Base-by-base conservation (phyloP, 2,888 invertebrate species). In the Opisthograptis luteolata region DNA sequence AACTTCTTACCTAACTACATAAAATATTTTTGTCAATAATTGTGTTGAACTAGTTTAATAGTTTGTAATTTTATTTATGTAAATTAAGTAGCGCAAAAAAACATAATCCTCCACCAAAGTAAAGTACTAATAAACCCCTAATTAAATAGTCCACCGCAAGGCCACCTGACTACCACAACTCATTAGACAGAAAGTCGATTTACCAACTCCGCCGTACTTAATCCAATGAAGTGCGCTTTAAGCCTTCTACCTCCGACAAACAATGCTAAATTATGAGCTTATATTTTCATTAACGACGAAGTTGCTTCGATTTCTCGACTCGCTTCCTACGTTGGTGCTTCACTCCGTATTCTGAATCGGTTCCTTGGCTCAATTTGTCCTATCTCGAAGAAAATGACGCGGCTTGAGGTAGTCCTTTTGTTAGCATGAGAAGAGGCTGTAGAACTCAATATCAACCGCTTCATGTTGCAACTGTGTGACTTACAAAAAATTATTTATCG, bases 251-350 rank as follows among this genome's bases (percentile, higher is more conserved):
- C 62, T 62, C 31, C 41, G 15, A 10, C 32, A 66, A 71, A 75
- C 68, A 73, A 73, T 68, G 44, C 49, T 55, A 58, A 60, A 53
- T 66, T 70, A 70, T 54, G 55, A 55, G 70, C 66, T 73, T 72
- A 72, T 70, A 68, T 66, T 72, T 72, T 73, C 73, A 72, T 73
- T 74, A 71, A 66, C 64, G 56, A 50, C 14, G 46, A 53, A 58
- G 53, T 59, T 55, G 28, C 24, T 47, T 53, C 32, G 55, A 62
- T 51, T 59, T 57, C 51, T 44, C 58, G 49, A 48, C 58, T 58
- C 42, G 53, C 55, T 25, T 32, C 17, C n/a, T 22, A 24, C 19
- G 17, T 19, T 8, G 20, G 20, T 40, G 55, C 52, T 55, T 51
- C 59, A 36, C 58, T n/a, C 62, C 59, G 61, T 50, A 55, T 17